Conservation (phyloP, 2,113 vertebrate species). For the Climacteris rufus region DNA sequence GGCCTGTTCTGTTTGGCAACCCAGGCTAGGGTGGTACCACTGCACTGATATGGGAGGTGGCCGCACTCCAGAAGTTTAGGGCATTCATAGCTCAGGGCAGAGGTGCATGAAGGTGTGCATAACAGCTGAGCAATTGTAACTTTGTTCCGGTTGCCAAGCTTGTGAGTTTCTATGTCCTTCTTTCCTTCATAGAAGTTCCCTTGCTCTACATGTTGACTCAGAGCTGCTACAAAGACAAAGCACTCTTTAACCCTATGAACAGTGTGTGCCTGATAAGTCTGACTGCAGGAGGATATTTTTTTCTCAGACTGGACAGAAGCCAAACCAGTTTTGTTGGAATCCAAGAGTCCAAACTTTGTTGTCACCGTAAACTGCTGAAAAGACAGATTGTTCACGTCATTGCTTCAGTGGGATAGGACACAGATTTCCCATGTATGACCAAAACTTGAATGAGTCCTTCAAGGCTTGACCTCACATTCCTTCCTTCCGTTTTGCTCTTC, state of each 20-base stretch:
- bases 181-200: not conserved
- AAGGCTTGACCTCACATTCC: not conserved
- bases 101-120: not conserved
- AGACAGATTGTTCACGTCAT: not conserved
- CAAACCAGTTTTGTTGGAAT: not conserved
- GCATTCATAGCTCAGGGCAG: not conserved
- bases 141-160: not conserved
- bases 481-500: not conserved
- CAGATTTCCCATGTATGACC: not conserved
- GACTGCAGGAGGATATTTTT: not conserved
- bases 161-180: not conserved
- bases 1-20: not conserved
- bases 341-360: not conserved
- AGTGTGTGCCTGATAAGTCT: not conserved
- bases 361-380: not conserved
- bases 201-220: not conserved
- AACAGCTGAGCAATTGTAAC: not conserved
- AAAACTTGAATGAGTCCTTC: not conserved
- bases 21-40: not conserved
- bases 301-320: not conserved
- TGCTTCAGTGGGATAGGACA: not conserved
- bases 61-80: not conserved
- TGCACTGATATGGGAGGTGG: not conserved
- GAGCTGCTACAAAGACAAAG: not conserved
- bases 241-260: not conserved